Percentiles rank a stretch among this genome's conserved stretches.
phyloP scores from a whole-genome alignment of 2,888 invertebrate genomes.

The Antitype chi region DNA sequence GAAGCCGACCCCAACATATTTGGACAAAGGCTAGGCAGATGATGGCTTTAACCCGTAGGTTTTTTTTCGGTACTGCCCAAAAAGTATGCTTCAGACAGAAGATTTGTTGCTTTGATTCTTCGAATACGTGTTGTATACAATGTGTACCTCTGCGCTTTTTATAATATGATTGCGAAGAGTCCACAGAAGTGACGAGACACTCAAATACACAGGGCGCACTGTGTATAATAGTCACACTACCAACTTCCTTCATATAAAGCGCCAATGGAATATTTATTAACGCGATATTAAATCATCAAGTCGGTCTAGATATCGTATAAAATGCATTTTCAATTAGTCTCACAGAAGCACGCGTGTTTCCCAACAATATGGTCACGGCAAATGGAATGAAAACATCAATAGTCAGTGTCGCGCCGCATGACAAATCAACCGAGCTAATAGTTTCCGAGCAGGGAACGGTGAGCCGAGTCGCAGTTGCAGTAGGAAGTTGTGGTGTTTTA shows the following conservation, averaged over 20 bases:
- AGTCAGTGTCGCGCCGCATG: conserved; percentile 27
- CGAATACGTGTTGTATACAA: not conserved
- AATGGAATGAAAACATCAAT: conserved; percentile 46
- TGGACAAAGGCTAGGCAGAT: no score
- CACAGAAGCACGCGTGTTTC: not conserved
- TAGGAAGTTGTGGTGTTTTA: not conserved
- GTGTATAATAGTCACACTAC: not conserved
- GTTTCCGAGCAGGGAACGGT: conserved; percentile 37
- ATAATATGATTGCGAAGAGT: not conserved
- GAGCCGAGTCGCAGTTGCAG: not conserved
- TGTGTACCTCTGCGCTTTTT: not conserved
- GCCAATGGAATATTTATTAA: not conserved
- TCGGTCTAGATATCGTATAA: not conserved
- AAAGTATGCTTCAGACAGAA: no score
- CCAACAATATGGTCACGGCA: not conserved
- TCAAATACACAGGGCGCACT: not conserved
- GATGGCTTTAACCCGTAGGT: not conserved
- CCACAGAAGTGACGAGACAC: not conserved
- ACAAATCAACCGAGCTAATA: conserved; percentile 59
- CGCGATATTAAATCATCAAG: not conserved
- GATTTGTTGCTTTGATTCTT: not conserved
- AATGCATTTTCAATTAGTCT: not conserved
- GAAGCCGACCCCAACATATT: no score
- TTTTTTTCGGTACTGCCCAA: not conserved
- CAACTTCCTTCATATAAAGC: not conserved